Conservation (phyloP, 35 echinoderm and acorn worm species). For the Stichopus chloronotus region DNA sequence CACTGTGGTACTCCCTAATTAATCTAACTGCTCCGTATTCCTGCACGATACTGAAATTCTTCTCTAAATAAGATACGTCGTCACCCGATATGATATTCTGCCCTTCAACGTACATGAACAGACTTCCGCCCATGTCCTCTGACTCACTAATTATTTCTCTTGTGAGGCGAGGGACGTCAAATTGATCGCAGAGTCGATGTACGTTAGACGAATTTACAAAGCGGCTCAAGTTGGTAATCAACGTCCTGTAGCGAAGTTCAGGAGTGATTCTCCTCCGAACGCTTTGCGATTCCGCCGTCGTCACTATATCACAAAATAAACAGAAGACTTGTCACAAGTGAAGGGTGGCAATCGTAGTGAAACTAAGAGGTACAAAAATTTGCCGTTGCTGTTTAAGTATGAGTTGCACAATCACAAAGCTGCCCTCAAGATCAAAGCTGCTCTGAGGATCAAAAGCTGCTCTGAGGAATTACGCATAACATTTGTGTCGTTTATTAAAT, state of each 20-base stretch:
- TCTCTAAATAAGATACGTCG: conserved; percentile 1
- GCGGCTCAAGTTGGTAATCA: not conserved
- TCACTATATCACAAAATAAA: too few species aligned
- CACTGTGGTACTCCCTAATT: not conserved
- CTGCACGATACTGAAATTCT: not conserved
- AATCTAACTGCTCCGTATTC: conserved; percentile 2
- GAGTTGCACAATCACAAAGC: too few species aligned
- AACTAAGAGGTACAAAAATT: too few species aligned
- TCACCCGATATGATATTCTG: not conserved
- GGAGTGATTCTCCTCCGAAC: not conserved
- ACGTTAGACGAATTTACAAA: not conserved
- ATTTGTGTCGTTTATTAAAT: too few species aligned
- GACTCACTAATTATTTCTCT: not conserved
- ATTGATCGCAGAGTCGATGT: not conserved
- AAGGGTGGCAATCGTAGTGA: too few species aligned
- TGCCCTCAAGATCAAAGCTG: too few species aligned
- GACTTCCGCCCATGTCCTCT: not conserved
- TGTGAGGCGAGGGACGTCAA: not conserved
- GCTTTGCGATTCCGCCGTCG: not conserved
- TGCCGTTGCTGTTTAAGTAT: too few species aligned
- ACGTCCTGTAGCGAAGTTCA: not conserved
- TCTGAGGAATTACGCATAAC: too few species aligned
- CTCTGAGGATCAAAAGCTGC: too few species aligned
- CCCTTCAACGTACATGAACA: not conserved
- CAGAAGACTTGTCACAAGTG: too few species aligned